Conservation (phyloP, 2,113 vertebrate genomes). For the Periophthalmus modestus region DNA sequence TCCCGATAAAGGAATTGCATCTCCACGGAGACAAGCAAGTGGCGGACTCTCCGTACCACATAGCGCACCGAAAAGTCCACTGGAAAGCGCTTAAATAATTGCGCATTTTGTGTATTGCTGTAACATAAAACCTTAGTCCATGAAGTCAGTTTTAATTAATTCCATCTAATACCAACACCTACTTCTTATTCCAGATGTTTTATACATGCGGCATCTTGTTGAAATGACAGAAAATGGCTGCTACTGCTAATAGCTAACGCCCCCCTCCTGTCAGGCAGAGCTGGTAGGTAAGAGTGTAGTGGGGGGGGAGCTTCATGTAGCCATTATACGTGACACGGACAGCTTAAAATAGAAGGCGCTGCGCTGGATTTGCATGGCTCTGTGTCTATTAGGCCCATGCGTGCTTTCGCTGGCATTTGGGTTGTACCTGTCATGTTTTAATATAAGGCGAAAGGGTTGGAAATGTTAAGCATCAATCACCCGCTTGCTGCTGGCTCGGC, state of each 20-base stretch:
- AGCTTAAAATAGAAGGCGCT: conserved; percentile 67
- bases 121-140: neutral
- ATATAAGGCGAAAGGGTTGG: conserved; percentile 65
- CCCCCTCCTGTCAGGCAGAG: conserved; percentile 79
- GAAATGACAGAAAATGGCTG: conserved; percentile 78
- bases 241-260: conserved; percentile 67
- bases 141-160: conserved; percentile 42
- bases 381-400: conserved; percentile 38
- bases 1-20: too few relatives aligned
- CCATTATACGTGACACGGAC: conserved; percentile 75
- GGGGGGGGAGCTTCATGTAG: conserved; percentile 76
- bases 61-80: too few relatives aligned
- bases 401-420: conserved; percentile 51
- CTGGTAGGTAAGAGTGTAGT: conserved; percentile 64
- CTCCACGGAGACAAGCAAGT: neutral
- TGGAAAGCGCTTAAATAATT: too few relatives aligned
- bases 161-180: conserved; percentile 15
- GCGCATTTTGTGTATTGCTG: too few relatives aligned
- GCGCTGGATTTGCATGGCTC: conserved; percentile 34
- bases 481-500: conserved; percentile 68
- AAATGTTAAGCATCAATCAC: conserved; percentile 74
- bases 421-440: conserved; percentile 62
- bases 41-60: too few relatives aligned
- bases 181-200: conserved; percentile 49
- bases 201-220: conserved; percentile 38